Percentiles rank a stretch among this genome's conserved stretches.
phyloP scores from a whole-genome alignment of 2,113 vertebrate species.

The Chloebia gouldiae region DNA sequence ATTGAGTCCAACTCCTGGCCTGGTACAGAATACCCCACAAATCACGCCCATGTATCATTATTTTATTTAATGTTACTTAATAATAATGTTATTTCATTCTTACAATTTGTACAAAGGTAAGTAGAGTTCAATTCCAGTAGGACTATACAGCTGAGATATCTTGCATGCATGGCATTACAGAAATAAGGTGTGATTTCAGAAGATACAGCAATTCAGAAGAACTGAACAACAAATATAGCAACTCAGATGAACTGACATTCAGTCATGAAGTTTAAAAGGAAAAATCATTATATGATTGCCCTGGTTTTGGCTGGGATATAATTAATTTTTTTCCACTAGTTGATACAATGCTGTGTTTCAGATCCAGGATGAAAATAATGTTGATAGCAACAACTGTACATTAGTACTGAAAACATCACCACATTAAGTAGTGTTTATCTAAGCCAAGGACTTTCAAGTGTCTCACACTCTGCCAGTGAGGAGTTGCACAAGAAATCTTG shows the following conservation, averaged over 20 bases:
- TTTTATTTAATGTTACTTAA: not conserved
- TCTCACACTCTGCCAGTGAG: not conserved
- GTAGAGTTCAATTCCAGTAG: not conserved
- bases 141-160: not conserved
- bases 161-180: not conserved
- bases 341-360: not conserved
- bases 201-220: not conserved
- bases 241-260: not conserved
- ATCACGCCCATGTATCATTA: not conserved
- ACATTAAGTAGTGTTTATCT: not conserved
- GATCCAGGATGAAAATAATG: not conserved
- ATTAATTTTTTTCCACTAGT: not conserved
- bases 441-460: not conserved
- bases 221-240: not conserved
- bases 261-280: not conserved
- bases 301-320: not conserved
- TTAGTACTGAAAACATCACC: not conserved
- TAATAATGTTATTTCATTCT: not conserved
- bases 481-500: not conserved
- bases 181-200: not conserved
- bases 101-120: not conserved
- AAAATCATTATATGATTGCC: not conserved
- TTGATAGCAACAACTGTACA: not conserved
- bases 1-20: accelerated
- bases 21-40: not conserved